Percentiles rank a stretch among this genome's conserved stretches.
phyloP scores from a whole-genome alignment of 2,113 vertebrate species.

The Bubo scandiacus region DNA sequence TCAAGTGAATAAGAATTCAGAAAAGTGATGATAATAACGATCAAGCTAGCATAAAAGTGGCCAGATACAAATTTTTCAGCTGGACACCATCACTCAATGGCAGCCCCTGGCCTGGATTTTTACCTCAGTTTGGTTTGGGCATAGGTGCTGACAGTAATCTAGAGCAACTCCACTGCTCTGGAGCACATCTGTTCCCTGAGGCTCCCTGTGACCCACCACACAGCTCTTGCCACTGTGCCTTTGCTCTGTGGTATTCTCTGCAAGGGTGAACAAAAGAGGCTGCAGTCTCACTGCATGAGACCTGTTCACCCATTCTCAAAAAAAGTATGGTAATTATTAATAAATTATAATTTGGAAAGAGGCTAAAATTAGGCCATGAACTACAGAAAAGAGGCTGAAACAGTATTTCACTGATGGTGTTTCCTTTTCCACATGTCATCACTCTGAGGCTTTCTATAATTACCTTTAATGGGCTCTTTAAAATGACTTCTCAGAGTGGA shows the following conservation, averaged over 20 bases:
- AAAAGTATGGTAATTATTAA: background rate
- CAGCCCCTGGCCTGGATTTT: background rate
- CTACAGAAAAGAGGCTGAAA: background rate
- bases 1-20: background rate
- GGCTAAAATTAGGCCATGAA: background rate
- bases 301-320: background rate
- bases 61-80: background rate
- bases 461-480: background rate
- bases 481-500: background rate
- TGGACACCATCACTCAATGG: background rate
- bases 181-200: background rate
- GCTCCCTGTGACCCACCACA: background rate
- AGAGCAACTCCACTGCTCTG: background rate
- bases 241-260: background rate
- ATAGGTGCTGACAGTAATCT: background rate
- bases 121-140: background rate
- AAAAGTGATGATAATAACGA: background rate
- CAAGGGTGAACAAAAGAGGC: background rate
- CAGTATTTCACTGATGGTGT: background rate
- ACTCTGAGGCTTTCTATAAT: background rate
- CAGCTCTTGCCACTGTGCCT: background rate
- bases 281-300: fast-evolving
- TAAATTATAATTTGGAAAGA: background rate
- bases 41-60: background rate
- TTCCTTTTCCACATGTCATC: background rate